Evolutionary conservation across 23 tunicate genomes (phyloP), one percentile per base, ranked within the genome.

Genomic region (Corella eumyota): DNA sequence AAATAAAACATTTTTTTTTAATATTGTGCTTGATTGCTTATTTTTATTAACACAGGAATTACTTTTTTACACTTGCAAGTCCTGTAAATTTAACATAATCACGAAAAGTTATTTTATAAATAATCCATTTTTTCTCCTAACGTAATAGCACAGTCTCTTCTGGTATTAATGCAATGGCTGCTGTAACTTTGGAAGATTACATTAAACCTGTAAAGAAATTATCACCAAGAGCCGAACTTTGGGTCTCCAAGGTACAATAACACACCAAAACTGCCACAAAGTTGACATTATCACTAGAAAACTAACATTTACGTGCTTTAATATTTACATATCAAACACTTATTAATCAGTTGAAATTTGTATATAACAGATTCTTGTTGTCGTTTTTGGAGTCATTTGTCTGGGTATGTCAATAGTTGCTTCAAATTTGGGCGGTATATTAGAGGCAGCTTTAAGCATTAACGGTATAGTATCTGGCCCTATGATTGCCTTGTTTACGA

Each of bases 391-490:
- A n/a, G 65, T 27, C 7, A 45, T 60, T 19, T 77, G 86, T 44
- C 65, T 86, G 19, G 95, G 65, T 4, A 86, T 86, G 86, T 82
- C 95, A 17, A 74, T 57, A 30, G 26, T 77, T 0, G 80, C 86
- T 0, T 58, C 75, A 0, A 64, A 65, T 19, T 70, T 86, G 2
- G 85, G 85, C 11, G 95, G 86, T 1, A 79, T 86, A 4, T 51
- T 86, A 51, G 60, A 86, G 37, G 86, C 86, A 5, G 80, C 95
- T 27, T 50, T 86, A 20, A 86, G 85, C 61, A 86, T 86, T 20
- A 64, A 62, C 3, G 85, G 86, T 34, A 65, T 86, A 65, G 51
- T 77, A 44, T 87, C 90, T 17, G 95, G 95, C 0, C 95, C 95
- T 1, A 31, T 86, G 49, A 52, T 86, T 30, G 85, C 75, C 22